Evolutionary conservation across 2,797 vertebrate genomes (phyloP).

Genomic region (Anniella stebbinsi): DNA sequence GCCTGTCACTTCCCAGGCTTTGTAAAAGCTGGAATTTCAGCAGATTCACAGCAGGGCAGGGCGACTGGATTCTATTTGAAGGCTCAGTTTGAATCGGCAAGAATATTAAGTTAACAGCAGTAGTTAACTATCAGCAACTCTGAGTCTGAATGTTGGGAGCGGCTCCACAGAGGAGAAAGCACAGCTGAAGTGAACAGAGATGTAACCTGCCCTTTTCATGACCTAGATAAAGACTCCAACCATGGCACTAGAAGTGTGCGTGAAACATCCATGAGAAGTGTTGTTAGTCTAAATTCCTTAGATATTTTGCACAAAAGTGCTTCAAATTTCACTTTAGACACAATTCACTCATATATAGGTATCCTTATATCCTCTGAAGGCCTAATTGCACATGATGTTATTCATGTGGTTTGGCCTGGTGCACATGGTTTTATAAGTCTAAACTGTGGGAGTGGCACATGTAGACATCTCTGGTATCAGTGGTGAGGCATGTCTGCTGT

Average conservation of each 20-base stretch:
- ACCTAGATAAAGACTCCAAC: not conserved
- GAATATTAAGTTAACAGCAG: constrained; percentile 8
- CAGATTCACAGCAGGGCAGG: constrained; percentile 40
- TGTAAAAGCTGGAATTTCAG: constrained; percentile 63
- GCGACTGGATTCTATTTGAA: constrained; percentile 39
- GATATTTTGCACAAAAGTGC: not conserved
- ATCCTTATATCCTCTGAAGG: no score
- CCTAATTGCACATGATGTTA: no score
- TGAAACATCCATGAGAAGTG: not conserved
- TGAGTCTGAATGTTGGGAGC: not conserved
- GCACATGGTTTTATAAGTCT: no score
- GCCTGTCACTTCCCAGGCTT: constrained; percentile 41
- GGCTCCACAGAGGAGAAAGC: not conserved
- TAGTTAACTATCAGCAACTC: constrained; percentile 30
- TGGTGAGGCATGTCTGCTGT: no score
- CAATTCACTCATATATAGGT: no score
- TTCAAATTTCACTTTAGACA: not conserved
- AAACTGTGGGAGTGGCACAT: no score
- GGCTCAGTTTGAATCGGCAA: constrained; percentile 41
- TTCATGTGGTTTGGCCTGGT: no score
- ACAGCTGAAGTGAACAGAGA: constrained; percentile 2
- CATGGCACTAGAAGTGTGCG: not conserved
- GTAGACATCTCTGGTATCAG: no score
- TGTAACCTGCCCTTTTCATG: not conserved
- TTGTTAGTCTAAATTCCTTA: not conserved